phyloP scores from a whole-genome alignment of 2,888 invertebrate genomes.

The Branchellion lobata region DNA sequence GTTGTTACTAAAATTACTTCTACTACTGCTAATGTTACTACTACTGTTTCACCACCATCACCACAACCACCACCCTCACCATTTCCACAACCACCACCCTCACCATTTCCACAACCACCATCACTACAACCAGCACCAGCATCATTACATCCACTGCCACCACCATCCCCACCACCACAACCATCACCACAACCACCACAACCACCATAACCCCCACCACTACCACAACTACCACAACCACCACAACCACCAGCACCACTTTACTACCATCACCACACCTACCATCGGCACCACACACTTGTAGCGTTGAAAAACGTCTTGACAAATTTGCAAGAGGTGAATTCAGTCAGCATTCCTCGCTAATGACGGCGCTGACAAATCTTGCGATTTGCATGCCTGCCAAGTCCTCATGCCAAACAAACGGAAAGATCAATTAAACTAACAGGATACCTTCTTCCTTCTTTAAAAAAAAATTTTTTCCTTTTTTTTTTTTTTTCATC shows the following conservation, averaged over 20 bases:
- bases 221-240: no score
- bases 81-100: neutral
- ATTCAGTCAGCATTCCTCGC: neutral
- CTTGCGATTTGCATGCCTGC: neutral
- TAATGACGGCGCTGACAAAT: conserved; percentile 2
- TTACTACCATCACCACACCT: neutral
- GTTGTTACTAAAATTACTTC: conserved; percentile 20
- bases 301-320: neutral
- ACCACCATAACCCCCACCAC: neutral
- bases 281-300: neutral
- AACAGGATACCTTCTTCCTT: no score
- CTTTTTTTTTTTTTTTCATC: no score
- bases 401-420: no score
- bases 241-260: neutral
- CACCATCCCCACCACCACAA: neutral
- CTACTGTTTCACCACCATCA: neutral
- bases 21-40: conserved; percentile 18
- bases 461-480: no score
- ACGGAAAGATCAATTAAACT: no score
- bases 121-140: neutral
- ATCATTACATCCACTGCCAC: neutral
- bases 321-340: conserved; percentile 4
- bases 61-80: neutral
- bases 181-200: neutral
- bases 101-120: no score